Base-by-base conservation (phyloP, 2,113 vertebrate genomes). In the Odontesthes bonariensis region DNA sequence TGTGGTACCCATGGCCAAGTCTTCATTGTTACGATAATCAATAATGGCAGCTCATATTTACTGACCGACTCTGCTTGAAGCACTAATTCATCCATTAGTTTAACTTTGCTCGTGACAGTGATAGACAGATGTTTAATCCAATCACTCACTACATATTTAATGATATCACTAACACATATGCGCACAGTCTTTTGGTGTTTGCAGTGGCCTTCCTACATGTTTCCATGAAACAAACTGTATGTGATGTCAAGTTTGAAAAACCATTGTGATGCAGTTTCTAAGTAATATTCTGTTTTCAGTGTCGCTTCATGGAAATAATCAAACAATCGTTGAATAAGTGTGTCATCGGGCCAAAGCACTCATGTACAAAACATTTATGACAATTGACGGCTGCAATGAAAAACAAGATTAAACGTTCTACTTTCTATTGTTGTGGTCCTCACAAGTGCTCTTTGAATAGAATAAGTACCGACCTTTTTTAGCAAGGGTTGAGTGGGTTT, bases 401-500 rank as follows among this genome's bases (percentile, higher is more conserved):
- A 80, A 87, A 73, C 53, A 52, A 12, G 58, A 63, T 73, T 59
- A 76, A 73, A 55, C 58, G 55, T 79, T 57, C 86, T 73, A 64
- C 62, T 57, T 44, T 38, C 16, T 17, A 14, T 64, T 85, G 84
- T 77, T 63, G 42, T 46, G 42, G 44, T 47, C 83, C 72, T 42
- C 49, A 67, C 56, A 64, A 86, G 83, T 61, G 73, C 82, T 53
- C 56, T 38, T 23, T 44, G 69, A 80, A 59, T 32, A 6, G 73
- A 74, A 71, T 38, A 1, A 81, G 70, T 53, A 2, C 22, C 11
- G 32, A 75, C 75, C 81, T 88, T 72, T 74, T 86, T 64, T 73
- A 90, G 89, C 92, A 90, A 88, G 92, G 94, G 93, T 96, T 95
- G 96, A 97, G 95, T 94, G 94, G 93, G 94, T 94, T 87, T 96